Percentiles rank a stretch among this genome's conserved stretches.
phyloP scores from a whole-genome alignment of 2,888 invertebrate species.

The Lasioglossum oenotherae region DNA sequence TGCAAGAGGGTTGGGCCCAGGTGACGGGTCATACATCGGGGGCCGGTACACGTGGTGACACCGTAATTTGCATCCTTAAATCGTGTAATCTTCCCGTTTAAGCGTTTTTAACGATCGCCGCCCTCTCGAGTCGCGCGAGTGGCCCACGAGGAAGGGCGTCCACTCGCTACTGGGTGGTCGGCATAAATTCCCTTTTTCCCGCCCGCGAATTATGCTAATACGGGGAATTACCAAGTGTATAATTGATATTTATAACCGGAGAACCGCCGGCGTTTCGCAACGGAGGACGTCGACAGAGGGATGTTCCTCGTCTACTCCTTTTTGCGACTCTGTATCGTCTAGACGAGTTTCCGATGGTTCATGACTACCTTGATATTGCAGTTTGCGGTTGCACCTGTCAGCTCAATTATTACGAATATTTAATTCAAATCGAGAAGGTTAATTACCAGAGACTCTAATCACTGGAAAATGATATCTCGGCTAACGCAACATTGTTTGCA shows the following conservation, averaged over 20 bases:
- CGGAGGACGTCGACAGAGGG: background rate
- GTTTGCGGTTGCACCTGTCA: no score
- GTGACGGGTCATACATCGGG: constrained; percentile 72
- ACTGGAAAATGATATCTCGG: no score
- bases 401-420: no score
- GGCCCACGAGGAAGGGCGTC: constrained; percentile 40
- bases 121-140: constrained; percentile 15
- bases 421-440: no score
- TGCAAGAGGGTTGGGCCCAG: constrained; percentile 38
- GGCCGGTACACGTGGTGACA: constrained; percentile 77
- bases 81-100: constrained; percentile 80
- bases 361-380: no score
- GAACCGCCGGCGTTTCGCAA: constrained; percentile 28
- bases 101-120: constrained; percentile 72
- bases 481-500: no score
- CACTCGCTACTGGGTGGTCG: constrained; percentile 80
- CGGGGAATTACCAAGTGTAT: constrained; percentile 79
- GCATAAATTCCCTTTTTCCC: constrained; percentile 76
- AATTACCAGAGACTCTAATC: no score
- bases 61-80: constrained; percentile 81
- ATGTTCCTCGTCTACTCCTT: background rate
- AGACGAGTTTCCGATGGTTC: no score
- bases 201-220: constrained; percentile 82
- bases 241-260: constrained; percentile 82
- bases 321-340: no score